Evolutionary conservation across 2,797 vertebrate genomes (phyloP).

Genomic region (Spea hammondii): DNA sequence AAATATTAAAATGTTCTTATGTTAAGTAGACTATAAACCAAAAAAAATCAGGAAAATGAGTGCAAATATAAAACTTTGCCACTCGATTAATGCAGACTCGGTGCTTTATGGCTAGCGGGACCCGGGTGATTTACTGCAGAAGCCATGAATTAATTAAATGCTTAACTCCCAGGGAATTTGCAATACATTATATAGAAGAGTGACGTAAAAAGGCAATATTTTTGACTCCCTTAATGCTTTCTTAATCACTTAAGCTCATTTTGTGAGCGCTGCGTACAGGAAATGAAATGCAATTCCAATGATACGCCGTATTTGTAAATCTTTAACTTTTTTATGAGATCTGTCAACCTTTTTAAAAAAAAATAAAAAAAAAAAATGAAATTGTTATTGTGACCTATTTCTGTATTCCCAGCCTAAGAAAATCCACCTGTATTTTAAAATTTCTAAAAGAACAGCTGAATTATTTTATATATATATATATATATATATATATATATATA

Average conservation of each 20-base stretch:
- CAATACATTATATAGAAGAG: neutral
- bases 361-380: too few species aligned
- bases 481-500: too few species aligned
- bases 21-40: slow-evolving; percentile 9
- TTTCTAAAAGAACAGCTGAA: too few species aligned
- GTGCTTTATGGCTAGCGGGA: neutral
- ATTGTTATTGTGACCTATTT: too few species aligned
- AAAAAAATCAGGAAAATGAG: neutral
- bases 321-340: too few species aligned
- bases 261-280: too few species aligned
- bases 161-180: neutral
- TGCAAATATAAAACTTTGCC: neutral
- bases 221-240: neutral
- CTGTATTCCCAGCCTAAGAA: too few species aligned
- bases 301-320: too few species aligned
- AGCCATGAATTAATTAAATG: slow-evolving; percentile 11
- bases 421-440: too few species aligned
- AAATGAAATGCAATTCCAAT: neutral
- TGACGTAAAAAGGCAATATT: neutral
- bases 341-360: too few species aligned
- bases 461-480: too few species aligned
- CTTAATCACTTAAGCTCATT: neutral
- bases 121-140: slow-evolving; percentile 21
- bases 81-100: slow-evolving; percentile 3
- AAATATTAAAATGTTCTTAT: neutral